Evolutionary conservation across 53 echinoderm and acorn worm species (phyloP).

Genomic region (Patiria pectinifera): DNA sequence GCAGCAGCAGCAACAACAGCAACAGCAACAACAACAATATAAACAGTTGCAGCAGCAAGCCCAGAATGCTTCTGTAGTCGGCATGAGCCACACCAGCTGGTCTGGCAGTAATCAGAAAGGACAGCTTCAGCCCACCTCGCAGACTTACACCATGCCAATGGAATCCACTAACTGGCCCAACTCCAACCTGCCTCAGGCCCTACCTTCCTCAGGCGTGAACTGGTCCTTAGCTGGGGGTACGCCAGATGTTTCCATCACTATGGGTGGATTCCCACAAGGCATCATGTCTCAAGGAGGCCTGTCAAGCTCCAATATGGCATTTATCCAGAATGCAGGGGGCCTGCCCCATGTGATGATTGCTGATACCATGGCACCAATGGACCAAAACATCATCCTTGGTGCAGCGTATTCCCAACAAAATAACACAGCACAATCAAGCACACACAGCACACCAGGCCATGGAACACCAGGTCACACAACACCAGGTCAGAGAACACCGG

Average conservation of each 20-base stretch:
- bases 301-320: conserved; percentile 53
- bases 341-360: conserved; percentile 29
- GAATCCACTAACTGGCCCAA: conserved; percentile 3
- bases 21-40: conserved; percentile 42
- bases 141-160: not conserved
- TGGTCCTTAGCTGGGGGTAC: conserved; percentile 39
- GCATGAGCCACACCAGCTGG: not conserved
- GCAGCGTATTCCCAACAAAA: conserved; percentile 25
- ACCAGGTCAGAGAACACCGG: conserved; percentile 42
- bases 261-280: conserved; percentile 26
- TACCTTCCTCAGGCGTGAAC: conserved; percentile 41
- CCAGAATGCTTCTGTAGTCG: not conserved
- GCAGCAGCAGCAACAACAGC: conserved; percentile 55
- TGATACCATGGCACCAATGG: conserved; percentile 72
- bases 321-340: conserved; percentile 55
- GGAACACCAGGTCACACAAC: conserved; percentile 6
- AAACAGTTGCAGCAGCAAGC: not conserved
- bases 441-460: conserved; percentile 5
- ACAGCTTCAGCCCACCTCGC: not conserved
- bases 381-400: conserved; percentile 62
- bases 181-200: conserved; percentile 37
- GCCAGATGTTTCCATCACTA: not conserved
- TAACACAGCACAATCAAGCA: conserved; percentile 19
- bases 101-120: not conserved
- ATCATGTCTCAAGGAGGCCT: conserved; percentile 62